phyloP scores from a whole-genome alignment of 2,113 vertebrate genomes.

The Brachypodius melanocephalos region DNA sequence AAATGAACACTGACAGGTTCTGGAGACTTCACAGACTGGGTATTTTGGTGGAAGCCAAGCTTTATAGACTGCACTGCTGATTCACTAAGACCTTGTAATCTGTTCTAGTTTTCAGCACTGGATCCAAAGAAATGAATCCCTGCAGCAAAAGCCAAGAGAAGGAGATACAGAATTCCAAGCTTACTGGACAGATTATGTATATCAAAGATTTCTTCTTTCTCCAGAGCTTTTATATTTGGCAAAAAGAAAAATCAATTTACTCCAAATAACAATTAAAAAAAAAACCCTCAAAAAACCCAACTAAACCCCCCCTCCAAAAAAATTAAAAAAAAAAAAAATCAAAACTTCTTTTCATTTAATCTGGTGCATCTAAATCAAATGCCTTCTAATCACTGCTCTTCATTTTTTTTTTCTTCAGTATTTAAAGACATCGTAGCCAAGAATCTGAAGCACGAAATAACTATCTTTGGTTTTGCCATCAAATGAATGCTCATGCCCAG shows the following conservation, averaged over 20 bases:
- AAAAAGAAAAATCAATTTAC: background rate
- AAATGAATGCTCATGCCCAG: background rate
- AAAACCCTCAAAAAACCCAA: no score
- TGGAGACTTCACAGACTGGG: background rate
- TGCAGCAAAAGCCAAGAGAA: background rate
- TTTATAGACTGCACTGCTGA: background rate
- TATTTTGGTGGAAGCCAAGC: background rate
- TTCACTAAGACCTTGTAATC: background rate
- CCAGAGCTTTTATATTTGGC: background rate
- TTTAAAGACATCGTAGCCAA: background rate
- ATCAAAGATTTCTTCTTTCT: background rate
- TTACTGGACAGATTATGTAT: background rate
- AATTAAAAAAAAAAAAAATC: no score
- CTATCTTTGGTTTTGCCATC: background rate
- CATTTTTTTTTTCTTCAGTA: background rate
- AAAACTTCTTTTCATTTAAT: background rate
- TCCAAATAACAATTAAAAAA: background rate
- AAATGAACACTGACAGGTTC: background rate
- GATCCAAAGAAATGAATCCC: background rate
- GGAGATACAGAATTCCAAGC: background rate
- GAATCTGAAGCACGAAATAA: background rate
- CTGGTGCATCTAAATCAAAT: background rate
- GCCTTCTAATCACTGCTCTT: background rate
- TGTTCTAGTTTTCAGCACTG: background rate
- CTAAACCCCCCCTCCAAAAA: no score